phyloP scores from a whole-genome alignment of 2,888 invertebrate species.

The Oligia strigilis region DNA sequence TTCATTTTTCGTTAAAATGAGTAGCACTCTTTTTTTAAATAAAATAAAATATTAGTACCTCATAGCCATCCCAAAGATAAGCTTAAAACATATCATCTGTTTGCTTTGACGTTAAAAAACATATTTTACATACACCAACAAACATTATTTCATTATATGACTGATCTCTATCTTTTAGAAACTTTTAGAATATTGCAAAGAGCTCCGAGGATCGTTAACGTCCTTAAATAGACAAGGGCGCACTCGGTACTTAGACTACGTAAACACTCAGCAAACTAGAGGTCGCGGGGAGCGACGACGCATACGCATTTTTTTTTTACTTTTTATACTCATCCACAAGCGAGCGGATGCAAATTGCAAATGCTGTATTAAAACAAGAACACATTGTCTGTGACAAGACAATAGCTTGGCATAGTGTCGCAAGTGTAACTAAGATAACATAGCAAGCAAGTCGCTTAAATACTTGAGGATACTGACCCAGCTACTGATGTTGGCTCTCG shows the following conservation, averaged over 20 bases:
- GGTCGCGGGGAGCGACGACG: no score
- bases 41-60: neutral
- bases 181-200: neutral
- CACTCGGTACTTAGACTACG: neutral
- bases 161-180: neutral
- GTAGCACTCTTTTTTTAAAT: no score
- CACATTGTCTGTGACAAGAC: neutral
- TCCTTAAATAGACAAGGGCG: neutral
- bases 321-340: neutral
- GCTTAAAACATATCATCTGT: neutral
- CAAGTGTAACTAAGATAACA: neutral
- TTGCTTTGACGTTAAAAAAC: neutral
- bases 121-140: neutral
- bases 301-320: neutral
- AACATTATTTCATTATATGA: neutral
- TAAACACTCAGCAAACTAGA: neutral
- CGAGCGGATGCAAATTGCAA: neutral
- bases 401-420: neutral
- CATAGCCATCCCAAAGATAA: neutral
- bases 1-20: no score
- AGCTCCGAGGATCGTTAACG: neutral
- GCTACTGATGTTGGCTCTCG: conserved; percentile 93
- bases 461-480: conserved; percentile 55
- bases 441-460: neutral
- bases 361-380: conserved; percentile 6